These are phyloP conservation scores for Aplocera efformata DNA, from an alignment of 2,888 invertebrate species.

Conservation along the genomic window DNA sequence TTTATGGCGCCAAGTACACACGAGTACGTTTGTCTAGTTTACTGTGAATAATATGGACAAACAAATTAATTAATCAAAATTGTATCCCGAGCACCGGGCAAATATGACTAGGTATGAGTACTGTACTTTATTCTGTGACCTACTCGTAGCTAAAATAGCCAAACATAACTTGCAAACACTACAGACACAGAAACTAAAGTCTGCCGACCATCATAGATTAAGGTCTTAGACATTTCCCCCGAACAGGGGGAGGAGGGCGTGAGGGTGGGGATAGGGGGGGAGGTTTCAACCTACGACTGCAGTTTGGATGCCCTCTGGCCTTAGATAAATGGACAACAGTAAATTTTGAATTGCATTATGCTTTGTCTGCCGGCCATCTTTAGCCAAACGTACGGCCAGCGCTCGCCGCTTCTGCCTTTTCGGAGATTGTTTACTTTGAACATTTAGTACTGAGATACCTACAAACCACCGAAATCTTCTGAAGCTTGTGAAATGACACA, in stretches of 20 bases:
- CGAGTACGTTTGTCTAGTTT: no score
- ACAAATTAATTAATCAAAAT: no score
- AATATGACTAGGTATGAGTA: no score
- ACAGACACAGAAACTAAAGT: constrained; percentile 11
- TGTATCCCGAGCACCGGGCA: no score
- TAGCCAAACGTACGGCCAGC: constrained; percentile 10
- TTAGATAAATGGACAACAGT: constrained; percentile 33
- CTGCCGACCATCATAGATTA: constrained; percentile 25
- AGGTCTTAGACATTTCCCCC: constrained; percentile 25
- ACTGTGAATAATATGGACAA: no score
- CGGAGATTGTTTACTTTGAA: no score
- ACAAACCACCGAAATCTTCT: no score
- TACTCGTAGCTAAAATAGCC: constrained; percentile 2
- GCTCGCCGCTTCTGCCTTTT: background rate
- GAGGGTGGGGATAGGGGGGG: constrained; percentile 1
- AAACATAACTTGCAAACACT: constrained; percentile 4
- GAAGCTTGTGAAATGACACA: no score
- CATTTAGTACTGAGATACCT: no score
- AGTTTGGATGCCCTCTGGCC: constrained; percentile 29
- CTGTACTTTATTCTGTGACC: no score
- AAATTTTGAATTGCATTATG: constrained; percentile 32
- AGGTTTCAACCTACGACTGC: constrained; percentile 20
- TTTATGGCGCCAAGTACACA: no score
- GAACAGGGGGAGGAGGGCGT: constrained; percentile 2
- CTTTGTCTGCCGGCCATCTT: constrained; percentile 12